Evolutionary conservation across 2,888 invertebrate genomes (phyloP), one percentile per base, ranked within the genome.

Genomic region (Polymixis lichenea): DNA sequence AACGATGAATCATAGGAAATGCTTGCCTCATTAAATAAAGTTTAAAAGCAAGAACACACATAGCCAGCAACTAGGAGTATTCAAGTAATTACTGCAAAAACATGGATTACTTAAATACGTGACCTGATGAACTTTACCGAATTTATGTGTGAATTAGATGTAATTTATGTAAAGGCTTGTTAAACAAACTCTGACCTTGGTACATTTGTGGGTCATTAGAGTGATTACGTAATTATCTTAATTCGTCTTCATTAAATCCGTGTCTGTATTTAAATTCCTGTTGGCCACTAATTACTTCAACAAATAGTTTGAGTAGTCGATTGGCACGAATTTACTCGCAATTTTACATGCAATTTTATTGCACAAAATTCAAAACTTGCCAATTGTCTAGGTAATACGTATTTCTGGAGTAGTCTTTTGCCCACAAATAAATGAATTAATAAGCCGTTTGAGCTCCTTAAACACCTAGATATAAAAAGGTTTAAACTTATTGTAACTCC

Each of bases 71-170:
- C 9, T 25, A 61, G 32, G 38, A 49, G 43, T 56, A 22, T 28
- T 73, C 51, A 69, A 56, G 67, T 85, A 74, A 86, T 85, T 72
- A 78, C 66, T 1, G 75, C 76, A 86, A 85, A 86, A 78, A 80
- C 78, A 61, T 49, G 53, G 38, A 77, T 81, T 75, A 81, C 68
- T 73, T 73, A 78, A 77, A 76, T 53, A 74, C 43, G n/a, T 55
- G 71, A 85, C 78, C 77, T 46, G 8, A 17, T 84, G 79, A 85
- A 77, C 86, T 87, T 82, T 87, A 77, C 71, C 70, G 46, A 86
- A 80, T 75, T 28, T 64, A 56, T 72, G 58, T 58, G 62, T 85
- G 73, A 38, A 83, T 87, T 78, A 77, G 62, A 64, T 58, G 71
- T 70, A 76, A 86, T 79, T 85, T 84, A 67, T 62, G 61, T 72